Evolutionary conservation across 2,888 invertebrate species (phyloP).

Genomic region (Cyaniris semiargus): DNA sequence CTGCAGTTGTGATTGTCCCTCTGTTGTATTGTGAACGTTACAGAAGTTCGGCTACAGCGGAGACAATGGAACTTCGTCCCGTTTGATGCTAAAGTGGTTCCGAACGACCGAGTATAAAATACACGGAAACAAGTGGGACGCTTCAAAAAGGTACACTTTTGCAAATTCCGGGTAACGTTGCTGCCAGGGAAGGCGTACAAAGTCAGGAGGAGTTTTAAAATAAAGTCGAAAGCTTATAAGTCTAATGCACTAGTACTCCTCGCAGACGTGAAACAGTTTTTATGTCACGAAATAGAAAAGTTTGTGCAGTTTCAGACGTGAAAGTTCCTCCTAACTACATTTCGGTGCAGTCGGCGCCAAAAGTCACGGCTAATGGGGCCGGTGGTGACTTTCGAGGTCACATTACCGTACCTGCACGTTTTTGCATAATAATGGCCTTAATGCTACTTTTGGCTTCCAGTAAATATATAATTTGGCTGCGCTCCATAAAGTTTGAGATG

Average conservation of each 20-base stretch:
- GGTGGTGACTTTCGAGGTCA: background rate
- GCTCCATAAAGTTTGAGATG: background rate
- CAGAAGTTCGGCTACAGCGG: background rate
- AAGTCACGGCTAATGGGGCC: background rate
- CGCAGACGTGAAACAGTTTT: background rate
- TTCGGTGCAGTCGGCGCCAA: constrained; percentile 18
- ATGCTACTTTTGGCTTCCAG: constrained; percentile 18
- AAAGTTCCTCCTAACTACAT: constrained; percentile 16
- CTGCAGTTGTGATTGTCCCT: constrained; percentile 9
- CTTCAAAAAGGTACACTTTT: background rate
- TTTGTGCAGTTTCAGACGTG: constrained; percentile 23
- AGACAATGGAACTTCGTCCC: background rate
- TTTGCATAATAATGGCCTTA: constrained; percentile 11
- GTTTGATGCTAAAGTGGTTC: background rate
- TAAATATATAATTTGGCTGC: constrained; percentile 6
- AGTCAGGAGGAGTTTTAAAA: background rate
- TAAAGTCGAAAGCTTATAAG: constrained; percentile 14
- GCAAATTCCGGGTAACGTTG: background rate
- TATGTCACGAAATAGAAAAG: constrained; percentile 18
- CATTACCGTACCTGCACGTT: background rate
- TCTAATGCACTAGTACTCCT: background rate
- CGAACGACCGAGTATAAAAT: background rate
- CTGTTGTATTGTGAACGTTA: constrained; percentile 16
- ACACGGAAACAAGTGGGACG: background rate
- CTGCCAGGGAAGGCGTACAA: background rate